Evolutionary conservation across 2,888 invertebrate species (phyloP), one percentile per base, ranked within the genome.

Genomic region (Tetragonula carbonaria): DNA sequence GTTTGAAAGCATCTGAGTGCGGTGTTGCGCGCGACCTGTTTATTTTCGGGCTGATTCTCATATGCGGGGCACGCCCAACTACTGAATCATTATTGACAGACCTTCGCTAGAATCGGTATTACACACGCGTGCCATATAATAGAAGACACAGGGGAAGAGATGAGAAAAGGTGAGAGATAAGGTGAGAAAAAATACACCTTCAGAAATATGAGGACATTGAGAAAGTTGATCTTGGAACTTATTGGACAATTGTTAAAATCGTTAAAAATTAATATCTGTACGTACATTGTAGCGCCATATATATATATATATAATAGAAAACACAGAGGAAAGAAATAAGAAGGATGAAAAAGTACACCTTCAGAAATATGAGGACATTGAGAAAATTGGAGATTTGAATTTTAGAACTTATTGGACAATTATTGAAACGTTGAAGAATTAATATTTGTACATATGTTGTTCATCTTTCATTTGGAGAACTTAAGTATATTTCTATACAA

Each of bases 71-170:
- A 78, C 78, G 74, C 63, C 68, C 77, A 77, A 38, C 53, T 16
- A 38, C 50, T 55, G 72, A 78, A 84, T 84, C 80, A 53, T 78
- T 86, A 84, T 85, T 84, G 84, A 62, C 65, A 66, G 76, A 76
- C 65, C 51, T 73, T 38, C 21, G 65, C 16, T 76, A 53, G 62
- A 75, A 82, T 75, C 62, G 59, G 72, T 65, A 84, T 79, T 84
- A 74, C 57, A 33, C 77, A 62, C 72, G 74, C 80, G 76, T 65
- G 38, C 55, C 66, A 23, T 67, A 28, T 67, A 57, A 76, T 62
- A 13, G 59, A 66, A 63, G 55, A 21, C 50, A 38, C 55, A 13
- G 51, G 8, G 8, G 8, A 8, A 45, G 45, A 45, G 38, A 6
- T 38, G n/a, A 4, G 63, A 55, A 23, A 4, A 33, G 33, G 33